A percentile compares a stretch with the other conserved stretches of the same genome.
Conservation (phyloP, 2,888 invertebrate genomes). For the Liposcelis brunnea region DNA sequence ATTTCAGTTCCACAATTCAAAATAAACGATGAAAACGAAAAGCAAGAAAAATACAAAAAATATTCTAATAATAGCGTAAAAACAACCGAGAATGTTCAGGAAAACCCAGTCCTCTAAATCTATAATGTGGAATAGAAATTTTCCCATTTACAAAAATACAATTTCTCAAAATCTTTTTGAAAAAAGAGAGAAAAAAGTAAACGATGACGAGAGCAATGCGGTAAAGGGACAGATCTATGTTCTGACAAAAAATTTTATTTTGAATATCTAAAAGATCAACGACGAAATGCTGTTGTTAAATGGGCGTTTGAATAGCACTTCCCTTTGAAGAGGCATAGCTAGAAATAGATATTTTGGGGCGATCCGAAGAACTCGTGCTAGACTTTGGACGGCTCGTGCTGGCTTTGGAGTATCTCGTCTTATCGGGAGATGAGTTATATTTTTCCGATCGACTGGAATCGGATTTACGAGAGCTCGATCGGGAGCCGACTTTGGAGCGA, state of each 20-base stretch:
- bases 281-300: slow-evolving; percentile 12
- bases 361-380: slow-evolving; percentile 11
- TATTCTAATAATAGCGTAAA: background rate
- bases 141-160: slow-evolving; percentile 19
- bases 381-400: slow-evolving; percentile 11
- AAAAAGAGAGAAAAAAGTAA: slow-evolving; percentile 8
- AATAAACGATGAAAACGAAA: slow-evolving; percentile 8
- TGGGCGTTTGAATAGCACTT: slow-evolving; percentile 14
- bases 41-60: background rate
- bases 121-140: slow-evolving; percentile 29
- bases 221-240: background rate
- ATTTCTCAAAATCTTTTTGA: slow-evolving; percentile 15
- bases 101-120: too few species aligned
- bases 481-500: too few species aligned
- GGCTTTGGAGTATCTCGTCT: background rate
- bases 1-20: slow-evolving; percentile 29
- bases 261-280: slow-evolving; percentile 8
- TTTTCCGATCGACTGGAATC: too few species aligned
- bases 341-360: slow-evolving; percentile 8
- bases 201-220: too few species aligned
- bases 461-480: too few species aligned
- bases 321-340: background rate
- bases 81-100: slow-evolving; percentile 2
- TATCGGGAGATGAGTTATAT: background rate
- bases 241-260: slow-evolving; percentile 1